Evolutionary conservation across 2,113 vertebrate species (phyloP).

Genomic region (Thalassarche chlororhynchos): DNA sequence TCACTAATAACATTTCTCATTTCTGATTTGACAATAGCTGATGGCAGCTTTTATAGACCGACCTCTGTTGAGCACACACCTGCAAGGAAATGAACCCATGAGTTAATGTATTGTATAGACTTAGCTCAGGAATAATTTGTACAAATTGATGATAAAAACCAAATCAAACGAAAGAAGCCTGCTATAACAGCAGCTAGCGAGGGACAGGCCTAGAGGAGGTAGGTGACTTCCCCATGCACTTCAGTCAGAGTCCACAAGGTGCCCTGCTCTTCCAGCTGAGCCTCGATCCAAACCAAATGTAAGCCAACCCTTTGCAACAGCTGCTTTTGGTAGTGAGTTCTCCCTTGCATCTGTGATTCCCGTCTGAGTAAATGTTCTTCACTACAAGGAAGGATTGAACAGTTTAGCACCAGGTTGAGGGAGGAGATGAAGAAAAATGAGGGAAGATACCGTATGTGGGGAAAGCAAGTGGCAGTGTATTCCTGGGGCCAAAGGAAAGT

Average conservation of each 20-base stretch:
- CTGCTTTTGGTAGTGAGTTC: neutral
- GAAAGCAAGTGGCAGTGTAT: neutral
- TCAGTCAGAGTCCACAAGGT: neutral
- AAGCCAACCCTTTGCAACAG: neutral
- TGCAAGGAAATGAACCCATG: conserved; percentile 12
- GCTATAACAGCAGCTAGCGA: neutral
- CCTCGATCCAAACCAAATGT: neutral
- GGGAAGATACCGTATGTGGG: neutral
- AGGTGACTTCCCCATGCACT: neutral
- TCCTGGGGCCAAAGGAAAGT: neutral
- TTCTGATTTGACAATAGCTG: conserved; percentile 1
- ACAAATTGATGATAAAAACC: neutral
- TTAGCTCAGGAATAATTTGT: neutral
- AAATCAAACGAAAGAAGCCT: neutral
- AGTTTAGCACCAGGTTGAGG: neutral
- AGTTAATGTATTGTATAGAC: neutral
- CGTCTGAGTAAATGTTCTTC: neutral
- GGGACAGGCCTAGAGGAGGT: neutral
- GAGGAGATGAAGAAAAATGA: neutral
- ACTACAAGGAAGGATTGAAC: neutral
- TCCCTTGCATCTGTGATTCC: neutral
- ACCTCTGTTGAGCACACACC: neutral
- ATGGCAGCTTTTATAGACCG: neutral
- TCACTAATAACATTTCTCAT: conserved; percentile 14
- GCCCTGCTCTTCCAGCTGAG: neutral